phyloP scores from a whole-genome alignment of 2,113 vertebrate species.

The Mus pahari region DNA sequence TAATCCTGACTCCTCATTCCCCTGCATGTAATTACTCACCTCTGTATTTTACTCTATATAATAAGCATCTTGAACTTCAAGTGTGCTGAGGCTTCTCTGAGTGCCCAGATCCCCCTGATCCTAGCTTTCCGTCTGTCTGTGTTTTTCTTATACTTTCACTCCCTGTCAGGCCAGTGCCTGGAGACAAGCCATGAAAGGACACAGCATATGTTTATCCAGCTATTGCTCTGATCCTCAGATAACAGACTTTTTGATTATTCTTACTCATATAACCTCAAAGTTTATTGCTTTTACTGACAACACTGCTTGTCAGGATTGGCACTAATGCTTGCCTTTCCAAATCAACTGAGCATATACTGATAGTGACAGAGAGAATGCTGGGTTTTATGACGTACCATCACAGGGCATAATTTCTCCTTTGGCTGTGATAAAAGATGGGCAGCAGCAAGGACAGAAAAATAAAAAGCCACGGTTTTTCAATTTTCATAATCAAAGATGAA shows the following conservation, averaged over 20 bases:
- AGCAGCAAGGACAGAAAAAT: not conserved
- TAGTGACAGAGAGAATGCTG: not conserved
- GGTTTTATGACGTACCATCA: not conserved
- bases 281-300: not conserved
- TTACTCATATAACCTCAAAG: not conserved
- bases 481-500: slow-evolving; percentile 14
- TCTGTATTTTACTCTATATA: not conserved
- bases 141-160: not conserved
- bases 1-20: not conserved
- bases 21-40: not conserved
- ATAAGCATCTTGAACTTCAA: not conserved
- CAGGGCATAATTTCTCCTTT: slow-evolving; percentile 8
- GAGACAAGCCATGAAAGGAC: not conserved
- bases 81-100: not conserved
- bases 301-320: not conserved
- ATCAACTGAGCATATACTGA: not conserved
- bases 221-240: not conserved
- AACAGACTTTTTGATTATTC: not conserved
- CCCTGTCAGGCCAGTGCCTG: not conserved
- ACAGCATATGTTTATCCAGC: not conserved
- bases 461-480: not conserved
- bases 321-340: not conserved
- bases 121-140: not conserved
- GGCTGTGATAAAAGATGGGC: not conserved
- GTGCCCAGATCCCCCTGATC: not conserved